Percentiles rank a stretch among this genome's conserved stretches.
Evolutionary conservation across 2,113 vertebrate species (phyloP).

Genomic region (Cinclus cinclus): DNA sequence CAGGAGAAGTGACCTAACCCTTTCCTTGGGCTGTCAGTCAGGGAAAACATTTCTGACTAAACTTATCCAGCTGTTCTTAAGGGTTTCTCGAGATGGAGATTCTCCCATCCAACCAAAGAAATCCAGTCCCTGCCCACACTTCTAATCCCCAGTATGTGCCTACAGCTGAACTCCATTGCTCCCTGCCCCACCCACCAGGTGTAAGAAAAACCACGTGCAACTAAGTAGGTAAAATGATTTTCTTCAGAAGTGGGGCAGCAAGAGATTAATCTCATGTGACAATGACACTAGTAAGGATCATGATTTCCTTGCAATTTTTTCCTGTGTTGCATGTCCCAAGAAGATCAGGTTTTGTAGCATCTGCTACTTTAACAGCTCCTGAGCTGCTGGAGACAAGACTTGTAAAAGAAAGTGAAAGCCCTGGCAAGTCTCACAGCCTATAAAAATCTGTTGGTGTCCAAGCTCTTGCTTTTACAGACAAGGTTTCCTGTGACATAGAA

Average conservation of each 20-base stretch:
- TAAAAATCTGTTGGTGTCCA: background rate
- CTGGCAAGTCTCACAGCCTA: background rate
- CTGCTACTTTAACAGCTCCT: background rate
- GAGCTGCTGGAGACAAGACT: background rate
- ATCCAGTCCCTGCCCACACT: background rate
- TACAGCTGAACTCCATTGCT: background rate
- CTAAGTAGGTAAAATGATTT: background rate
- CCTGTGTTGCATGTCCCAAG: background rate
- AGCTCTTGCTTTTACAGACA: background rate
- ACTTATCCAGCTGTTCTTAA: background rate
- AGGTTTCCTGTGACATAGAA: background rate
- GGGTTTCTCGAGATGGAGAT: background rate
- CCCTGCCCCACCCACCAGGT: background rate
- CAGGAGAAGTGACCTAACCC: background rate
- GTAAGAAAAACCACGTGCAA: rapidly evolving
- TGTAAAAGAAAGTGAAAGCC: background rate
- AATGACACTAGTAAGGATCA: background rate
- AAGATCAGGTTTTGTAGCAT: background rate
- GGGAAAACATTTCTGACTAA: background rate
- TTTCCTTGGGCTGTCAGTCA: background rate
- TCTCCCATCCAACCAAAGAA: background rate
- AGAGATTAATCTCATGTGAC: background rate
- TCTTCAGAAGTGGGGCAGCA: background rate
- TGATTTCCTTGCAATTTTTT: background rate
- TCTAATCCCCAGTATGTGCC: rapidly evolving